Evolutionary conservation across 2,797 vertebrate species (phyloP), one percentile per base, ranked within the genome.

Genomic region (Tokudaia tokunoshimensis): DNA sequence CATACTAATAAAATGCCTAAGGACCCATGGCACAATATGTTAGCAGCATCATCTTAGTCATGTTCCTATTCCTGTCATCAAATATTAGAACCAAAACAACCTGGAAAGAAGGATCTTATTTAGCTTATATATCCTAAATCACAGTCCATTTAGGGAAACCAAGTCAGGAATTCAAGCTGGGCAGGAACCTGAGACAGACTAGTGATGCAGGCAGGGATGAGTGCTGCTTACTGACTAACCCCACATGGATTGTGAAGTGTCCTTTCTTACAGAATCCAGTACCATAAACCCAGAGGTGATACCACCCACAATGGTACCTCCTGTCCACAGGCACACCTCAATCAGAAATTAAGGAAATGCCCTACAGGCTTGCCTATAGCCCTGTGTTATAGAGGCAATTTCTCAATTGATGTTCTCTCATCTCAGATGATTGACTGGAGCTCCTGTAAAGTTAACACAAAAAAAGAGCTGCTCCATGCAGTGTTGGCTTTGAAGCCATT

Each of bases 191-290:
- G 44, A 85, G 57, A 63, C 37, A 34, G 44, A n/a, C 67, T n/a
- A 70, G 10, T 67, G 29, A n/a, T 6, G 5, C 17, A 85, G 82
- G 26, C 17, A 67, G 31, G 41, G 29, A n/a, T 47, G 4, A 31
- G 41, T 12, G 29, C 41, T 83, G 59, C 9, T 63, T 22, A 2
- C 19, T 14, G 29, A 44, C 6, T 65, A 34, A 29, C 22, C 22
- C 10, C 44, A n/a, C 24, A 14, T 13, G 17, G 17, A 20, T 47
- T 47, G 15, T 65, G 2, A 4, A 1, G 0, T 47, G 29, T 65
- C 41, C 26, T 65, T 84, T 31, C 26, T 85, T 50, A 67, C 2
- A 50, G 19, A n/a, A 1, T 47, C 6, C 31, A 50, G 29, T 12
- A 24, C 29, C 22, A 83, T 9, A 17, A 22, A 12, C 20, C 6